phyloP scores from a whole-genome alignment of 2,797 vertebrate species.

The Eospalax fontanierii region DNA sequence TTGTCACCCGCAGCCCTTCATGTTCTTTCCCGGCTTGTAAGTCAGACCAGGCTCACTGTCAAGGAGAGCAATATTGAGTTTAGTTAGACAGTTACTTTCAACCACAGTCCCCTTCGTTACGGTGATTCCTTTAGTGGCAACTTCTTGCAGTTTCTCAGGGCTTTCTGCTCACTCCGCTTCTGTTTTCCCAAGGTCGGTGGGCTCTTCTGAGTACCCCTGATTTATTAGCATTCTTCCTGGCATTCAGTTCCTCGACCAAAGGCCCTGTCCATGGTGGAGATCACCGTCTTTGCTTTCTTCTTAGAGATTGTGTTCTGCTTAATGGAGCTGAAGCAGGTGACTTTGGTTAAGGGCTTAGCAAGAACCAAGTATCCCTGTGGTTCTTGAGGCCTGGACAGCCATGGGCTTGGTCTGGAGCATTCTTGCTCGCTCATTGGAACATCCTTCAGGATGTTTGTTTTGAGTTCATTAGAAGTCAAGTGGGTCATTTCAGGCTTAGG shows the following conservation, averaged over 20 bases:
- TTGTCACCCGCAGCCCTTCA: neutral
- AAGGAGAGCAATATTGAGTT: neutral
- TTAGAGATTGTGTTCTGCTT: neutral
- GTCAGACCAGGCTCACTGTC: neutral
- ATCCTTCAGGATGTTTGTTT: conserved; percentile 4
- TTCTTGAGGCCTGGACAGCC: neutral
- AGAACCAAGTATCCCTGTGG: neutral
- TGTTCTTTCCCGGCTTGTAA: fast-evolving
- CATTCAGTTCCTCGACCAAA: neutral
- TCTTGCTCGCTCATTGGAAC: neutral
- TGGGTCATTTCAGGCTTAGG: neutral
- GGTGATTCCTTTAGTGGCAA: neutral
- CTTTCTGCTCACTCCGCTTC: neutral
- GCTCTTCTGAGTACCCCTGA: neutral
- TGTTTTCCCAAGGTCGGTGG: neutral
- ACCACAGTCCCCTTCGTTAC: too few relatives aligned
- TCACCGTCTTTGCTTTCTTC: neutral
- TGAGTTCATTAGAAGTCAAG: neutral
- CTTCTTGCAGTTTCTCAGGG: neutral
- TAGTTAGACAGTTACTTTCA: neutral
- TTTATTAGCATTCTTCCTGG: neutral
- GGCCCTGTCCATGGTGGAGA: fast-evolving
- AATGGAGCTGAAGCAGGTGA: neutral
- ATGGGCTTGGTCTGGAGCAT: neutral
- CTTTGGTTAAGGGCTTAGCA: neutral